Percentiles rank a stretch among this genome's conserved stretches.
Conservation (phyloP, 1,140 invertebrate genomes). For the Drosophila erecta region DNA sequence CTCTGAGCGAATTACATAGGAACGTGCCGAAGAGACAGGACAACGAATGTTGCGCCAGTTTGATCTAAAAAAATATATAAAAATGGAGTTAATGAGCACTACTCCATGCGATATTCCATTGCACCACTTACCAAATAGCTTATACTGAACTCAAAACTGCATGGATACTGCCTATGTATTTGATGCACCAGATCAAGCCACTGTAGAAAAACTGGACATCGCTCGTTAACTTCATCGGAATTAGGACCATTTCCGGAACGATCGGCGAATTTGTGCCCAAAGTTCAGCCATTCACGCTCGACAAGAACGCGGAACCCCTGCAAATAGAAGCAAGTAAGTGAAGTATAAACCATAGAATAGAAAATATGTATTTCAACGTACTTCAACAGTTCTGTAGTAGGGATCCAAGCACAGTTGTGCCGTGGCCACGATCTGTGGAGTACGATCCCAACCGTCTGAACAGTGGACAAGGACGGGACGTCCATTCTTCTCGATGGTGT, state of each 20-base stretch:
- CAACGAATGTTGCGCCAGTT: slow-evolving; percentile 97
- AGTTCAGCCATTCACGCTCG: slow-evolving; percentile 97
- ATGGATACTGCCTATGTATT: slow-evolving; percentile 94
- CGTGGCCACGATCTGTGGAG: slow-evolving; percentile 96
- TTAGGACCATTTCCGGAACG: slow-evolving; percentile 94
- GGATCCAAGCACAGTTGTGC: slow-evolving; percentile 97
- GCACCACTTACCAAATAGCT: slow-evolving; percentile 92
- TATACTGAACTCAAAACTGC: slow-evolving; percentile 97
- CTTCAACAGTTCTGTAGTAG: slow-evolving; percentile 95
- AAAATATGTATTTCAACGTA: slow-evolving; percentile 70
- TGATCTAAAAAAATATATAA: slow-evolving; percentile 88
- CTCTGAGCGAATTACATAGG: slow-evolving; percentile 94
- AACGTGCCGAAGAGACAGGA: slow-evolving; percentile 99
- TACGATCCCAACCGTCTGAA: slow-evolving; percentile 98
- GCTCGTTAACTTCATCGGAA: slow-evolving; percentile 94
- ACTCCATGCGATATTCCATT: background rate
- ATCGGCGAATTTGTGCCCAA: slow-evolving; percentile 98
- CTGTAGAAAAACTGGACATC: slow-evolving; percentile 98
- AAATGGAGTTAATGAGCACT: no score
- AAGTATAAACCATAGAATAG: background rate
- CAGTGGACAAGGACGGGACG: slow-evolving; percentile 97
- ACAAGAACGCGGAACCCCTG: slow-evolving; percentile 96
- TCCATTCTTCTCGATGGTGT: slow-evolving; percentile 92
- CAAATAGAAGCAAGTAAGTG: slow-evolving; percentile 35
- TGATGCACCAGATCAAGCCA: slow-evolving; percentile 99